Percentiles rank a stretch among this genome's conserved stretches.
These are phyloP conservation scores for Hybos culiciformis DNA, from an alignment of 2,888 invertebrate species.

Conservation along the genomic window DNA sequence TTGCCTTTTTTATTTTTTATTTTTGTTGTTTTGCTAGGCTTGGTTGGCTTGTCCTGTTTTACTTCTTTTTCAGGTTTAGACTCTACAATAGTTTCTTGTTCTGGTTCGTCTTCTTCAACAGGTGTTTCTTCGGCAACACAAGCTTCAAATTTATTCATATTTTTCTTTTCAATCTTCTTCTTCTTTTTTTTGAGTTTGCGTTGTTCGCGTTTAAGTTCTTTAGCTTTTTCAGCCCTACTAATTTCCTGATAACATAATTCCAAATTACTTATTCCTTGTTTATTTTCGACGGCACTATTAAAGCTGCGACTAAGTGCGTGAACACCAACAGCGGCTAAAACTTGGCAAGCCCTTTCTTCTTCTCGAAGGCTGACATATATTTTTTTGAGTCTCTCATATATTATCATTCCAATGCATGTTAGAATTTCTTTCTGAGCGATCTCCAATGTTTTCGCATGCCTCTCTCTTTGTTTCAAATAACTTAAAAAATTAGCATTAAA, in stretches of 20 bases:
- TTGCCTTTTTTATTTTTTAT: not conserved
- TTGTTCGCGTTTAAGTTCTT: constrained; percentile 74
- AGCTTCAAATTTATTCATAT: constrained; percentile 16
- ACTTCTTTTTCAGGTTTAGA: constrained; percentile 15
- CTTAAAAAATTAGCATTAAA: too few species aligned
- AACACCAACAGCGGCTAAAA: constrained; percentile 75
- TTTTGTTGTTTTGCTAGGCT: constrained; percentile 6
- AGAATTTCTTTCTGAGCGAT: constrained; percentile 94
- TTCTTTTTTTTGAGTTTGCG: constrained; percentile 70
- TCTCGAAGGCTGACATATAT: constrained; percentile 76
- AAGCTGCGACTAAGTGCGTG: constrained; percentile 81
- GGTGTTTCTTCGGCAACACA: constrained; percentile 21
- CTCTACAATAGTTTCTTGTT: constrained; percentile 17
- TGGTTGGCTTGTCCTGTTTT: constrained; percentile 9
- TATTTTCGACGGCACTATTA: constrained; percentile 78
- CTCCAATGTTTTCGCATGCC: constrained; percentile 93
- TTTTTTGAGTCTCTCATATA: constrained; percentile 78
- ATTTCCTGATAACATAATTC: constrained; percentile 80
- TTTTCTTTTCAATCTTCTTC: constrained; percentile 47
- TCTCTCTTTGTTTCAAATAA: constrained; percentile 58
- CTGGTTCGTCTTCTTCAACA: constrained; percentile 29
- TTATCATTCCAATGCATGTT: constrained; percentile 85
- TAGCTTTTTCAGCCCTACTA: constrained; percentile 70
- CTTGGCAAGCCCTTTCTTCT: constrained; percentile 89
- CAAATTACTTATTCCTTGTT: constrained; percentile 76